Evolutionary conservation across 2,888 invertebrate species (phyloP), one percentile per base, ranked within the genome.

Genomic region (Apamea monoglypha): DNA sequence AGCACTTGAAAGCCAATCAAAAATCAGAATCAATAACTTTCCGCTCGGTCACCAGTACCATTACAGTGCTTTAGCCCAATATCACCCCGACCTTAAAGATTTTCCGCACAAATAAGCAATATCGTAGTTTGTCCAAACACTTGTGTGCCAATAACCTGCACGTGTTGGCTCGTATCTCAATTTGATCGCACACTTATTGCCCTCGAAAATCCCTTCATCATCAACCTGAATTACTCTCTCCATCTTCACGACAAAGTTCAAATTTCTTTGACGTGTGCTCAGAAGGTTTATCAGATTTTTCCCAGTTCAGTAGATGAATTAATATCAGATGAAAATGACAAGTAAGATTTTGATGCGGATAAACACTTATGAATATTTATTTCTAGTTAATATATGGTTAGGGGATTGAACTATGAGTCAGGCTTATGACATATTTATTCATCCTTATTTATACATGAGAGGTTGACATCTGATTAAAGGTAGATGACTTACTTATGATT

Each of bases 131-230:
- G 95, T 94, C 93, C 96, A 96, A 96, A 96, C 95, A 96, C 96
- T 96, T 94, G 94, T 92, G 94, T 94, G 93, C 94, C 96, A 96
- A 96, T 96, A 96, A 96, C 94, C 91, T 91, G 95, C 96, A 96
- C 96, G 96, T 96, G 96, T 94, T 94, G 91, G 92, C 88, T 92
- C 93, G 94, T 96, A 95, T 96, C 95, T 96, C 96, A 96, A 96
- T 96, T 95, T 94, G 94, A 96, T 95, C 92, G 91, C 91, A 81
- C 91, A 92, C 93, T 93, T 94, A 93, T 92, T 93, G 91, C 92
- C 92, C 92, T 92, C 89, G 87, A 90, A 91, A 89, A 88, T 78
- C 76, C 75, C 79, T 73, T 77, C 69, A 79, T 67, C 61, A 77
- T 78, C 69, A 73, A 91, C 80, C 83, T 70, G 85, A 81, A 84